Evolutionary conservation across 1,140 invertebrate species (phyloP).

Genomic region (Zaprionus africanus): DNA sequence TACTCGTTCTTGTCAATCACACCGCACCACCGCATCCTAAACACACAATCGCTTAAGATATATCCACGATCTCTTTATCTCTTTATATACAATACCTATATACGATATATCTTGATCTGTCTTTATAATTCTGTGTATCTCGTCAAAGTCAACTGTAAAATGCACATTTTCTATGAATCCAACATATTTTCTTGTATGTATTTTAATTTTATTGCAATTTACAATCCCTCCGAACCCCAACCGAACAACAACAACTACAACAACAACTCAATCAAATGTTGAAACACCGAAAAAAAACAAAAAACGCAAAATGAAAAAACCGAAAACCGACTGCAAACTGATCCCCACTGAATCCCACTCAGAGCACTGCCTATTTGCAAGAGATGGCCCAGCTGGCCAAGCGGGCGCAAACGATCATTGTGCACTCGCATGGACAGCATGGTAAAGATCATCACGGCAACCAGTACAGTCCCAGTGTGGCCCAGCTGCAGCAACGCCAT

Average conservation of each 20-base stretch:
- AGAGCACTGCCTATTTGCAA: slow-evolving; percentile 78
- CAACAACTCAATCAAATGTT: slow-evolving; percentile 34
- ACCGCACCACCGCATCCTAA: slow-evolving; percentile 28
- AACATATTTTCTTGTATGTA: slow-evolving; percentile 56
- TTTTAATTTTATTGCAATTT: slow-evolving; percentile 71
- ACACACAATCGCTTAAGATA: not conserved
- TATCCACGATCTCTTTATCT: slow-evolving; percentile 55
- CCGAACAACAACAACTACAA: slow-evolving; percentile 21
- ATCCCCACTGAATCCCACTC: slow-evolving; percentile 20
- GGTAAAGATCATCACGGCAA: slow-evolving; percentile 75
- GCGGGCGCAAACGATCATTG: slow-evolving; percentile 78
- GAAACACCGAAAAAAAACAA: slow-evolving; percentile 17
- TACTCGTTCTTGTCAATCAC: slow-evolving; percentile 1
- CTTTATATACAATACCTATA: not conserved
- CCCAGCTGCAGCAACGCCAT: slow-evolving; percentile 59
- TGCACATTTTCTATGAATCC: slow-evolving; percentile 47
- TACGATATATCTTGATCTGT: slow-evolving; percentile 5
- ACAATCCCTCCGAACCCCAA: slow-evolving; percentile 36
- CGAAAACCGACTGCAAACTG: slow-evolving; percentile 19
- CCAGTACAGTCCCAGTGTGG: slow-evolving; percentile 77
- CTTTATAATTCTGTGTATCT: slow-evolving; percentile 20
- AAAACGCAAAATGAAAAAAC: not conserved
- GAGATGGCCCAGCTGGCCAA: slow-evolving; percentile 79
- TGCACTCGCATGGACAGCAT: slow-evolving; percentile 71
- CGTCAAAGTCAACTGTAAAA: slow-evolving; percentile 32